Percentiles rank a stretch among this genome's conserved stretches.
Evolutionary conservation across 2,797 vertebrate genomes (phyloP).

Genomic region (Lateolabrax maculatus): DNA sequence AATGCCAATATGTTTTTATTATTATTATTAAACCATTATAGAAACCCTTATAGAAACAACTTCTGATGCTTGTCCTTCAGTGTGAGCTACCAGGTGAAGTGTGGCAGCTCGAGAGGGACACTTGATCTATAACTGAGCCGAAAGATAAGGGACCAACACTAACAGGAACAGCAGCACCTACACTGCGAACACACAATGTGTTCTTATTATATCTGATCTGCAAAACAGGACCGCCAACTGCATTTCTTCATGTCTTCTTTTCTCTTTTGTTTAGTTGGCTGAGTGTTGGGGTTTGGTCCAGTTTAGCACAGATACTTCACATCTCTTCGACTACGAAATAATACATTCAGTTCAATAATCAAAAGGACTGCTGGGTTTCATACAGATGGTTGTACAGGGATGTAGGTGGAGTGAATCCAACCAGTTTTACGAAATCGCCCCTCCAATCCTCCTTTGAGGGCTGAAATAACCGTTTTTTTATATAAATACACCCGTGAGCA

Average conservation of each 20-base stretch:
- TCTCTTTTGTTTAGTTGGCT: not conserved
- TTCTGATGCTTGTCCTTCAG: not conserved
- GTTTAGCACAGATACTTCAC: not conserved
- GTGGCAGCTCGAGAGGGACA: conserved; percentile 4
- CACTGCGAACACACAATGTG: conserved; percentile 13
- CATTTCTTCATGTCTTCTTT: not conserved
- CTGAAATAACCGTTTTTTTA: not conserved
- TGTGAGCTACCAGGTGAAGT: not conserved
- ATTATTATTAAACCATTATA: no score
- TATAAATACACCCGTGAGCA: not conserved
- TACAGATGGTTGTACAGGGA: not conserved
- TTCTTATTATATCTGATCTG: conserved; percentile 11
- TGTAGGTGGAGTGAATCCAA: not conserved
- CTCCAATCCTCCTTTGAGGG: not conserved
- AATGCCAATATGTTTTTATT: no score
- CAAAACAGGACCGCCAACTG: not conserved
- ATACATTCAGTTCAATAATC: not conserved
- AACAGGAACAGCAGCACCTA: not conserved
- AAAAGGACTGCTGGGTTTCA: not conserved
- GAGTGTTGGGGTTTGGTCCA: not conserved
- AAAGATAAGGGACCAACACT: conserved; percentile 5
- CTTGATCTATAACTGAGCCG: conserved; percentile 28
- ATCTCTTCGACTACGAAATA: not conserved
- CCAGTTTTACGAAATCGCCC: not conserved
- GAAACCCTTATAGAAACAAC: not conserved